phyloP scores from a whole-genome alignment of 2,888 invertebrate species.

The Erebia epiphron region DNA sequence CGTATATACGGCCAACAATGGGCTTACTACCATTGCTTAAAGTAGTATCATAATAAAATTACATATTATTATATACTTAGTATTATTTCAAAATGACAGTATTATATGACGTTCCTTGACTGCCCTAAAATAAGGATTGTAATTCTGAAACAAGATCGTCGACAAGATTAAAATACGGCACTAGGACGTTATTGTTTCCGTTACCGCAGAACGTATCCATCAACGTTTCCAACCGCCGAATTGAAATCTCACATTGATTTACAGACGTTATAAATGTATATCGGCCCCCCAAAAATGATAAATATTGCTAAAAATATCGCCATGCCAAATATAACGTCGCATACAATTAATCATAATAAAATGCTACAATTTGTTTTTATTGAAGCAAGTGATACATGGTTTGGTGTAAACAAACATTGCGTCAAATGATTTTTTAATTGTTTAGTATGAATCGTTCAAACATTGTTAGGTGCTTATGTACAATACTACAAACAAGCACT shows the following conservation, averaged over 20 bases:
- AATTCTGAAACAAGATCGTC: too few species aligned
- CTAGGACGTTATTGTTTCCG: conserved; percentile 14
- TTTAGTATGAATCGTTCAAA: conserved; percentile 2
- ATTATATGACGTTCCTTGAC: too few species aligned
- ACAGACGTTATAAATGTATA: conserved; percentile 25
- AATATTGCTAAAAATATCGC: conserved; percentile 24
- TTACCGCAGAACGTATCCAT: conserved; percentile 23
- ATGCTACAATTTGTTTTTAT: conserved; percentile 26
- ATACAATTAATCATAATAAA: conserved; percentile 19
- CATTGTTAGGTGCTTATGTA: background rate
- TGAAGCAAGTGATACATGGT: conserved; percentile 10
- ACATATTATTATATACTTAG: too few species aligned
- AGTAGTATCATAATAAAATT: too few species aligned
- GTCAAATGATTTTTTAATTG: conserved; percentile 1
- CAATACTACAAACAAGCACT: background rate
- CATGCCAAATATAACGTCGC: conserved; percentile 18
- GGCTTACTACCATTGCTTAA: too few species aligned
- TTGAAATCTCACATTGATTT: conserved; percentile 31
- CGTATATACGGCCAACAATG: too few species aligned
- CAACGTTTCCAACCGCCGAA: conserved; percentile 22
- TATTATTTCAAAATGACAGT: too few species aligned
- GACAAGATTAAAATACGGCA: background rate
- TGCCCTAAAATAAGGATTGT: too few species aligned
- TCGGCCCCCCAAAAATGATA: conserved; percentile 19
- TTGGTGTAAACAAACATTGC: conserved; percentile 15